Base-by-base conservation (phyloP, 1,140 invertebrate genomes). In the Drosophila trapezifrons region DNA sequence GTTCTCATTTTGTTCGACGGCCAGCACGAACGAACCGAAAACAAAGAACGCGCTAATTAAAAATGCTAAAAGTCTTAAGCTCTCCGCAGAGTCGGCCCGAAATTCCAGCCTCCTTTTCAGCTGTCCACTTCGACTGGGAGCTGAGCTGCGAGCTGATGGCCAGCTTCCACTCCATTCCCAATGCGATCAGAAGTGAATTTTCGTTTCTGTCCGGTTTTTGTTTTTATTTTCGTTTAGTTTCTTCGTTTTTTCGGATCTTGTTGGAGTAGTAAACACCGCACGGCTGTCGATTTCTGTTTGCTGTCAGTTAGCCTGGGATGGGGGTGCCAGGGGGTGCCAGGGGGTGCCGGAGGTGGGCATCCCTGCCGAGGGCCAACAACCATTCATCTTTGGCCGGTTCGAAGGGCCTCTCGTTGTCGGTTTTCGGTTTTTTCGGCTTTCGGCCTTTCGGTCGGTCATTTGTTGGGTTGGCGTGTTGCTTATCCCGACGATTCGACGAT, bases 21-120 rank as follows among this genome's bases (percentile, higher is more conserved):
- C 38, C 69, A 32, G 32, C 70, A 54, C 66, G 63, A 90, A 80
- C 86, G 86, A 90, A 85, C 81, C 79, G 85, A 90, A 90, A 90
- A 90, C 86, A 90, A 90, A 90, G 86, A 74, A 76, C 71, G 86
- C 86, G 86, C 86, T 90, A 90, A 90, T 90, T 90, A 90, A 90
- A 90, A 90, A 90, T 90, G 86, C 81, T 90, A 78, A 89, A 72
- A 84, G 83, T 87, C 80, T 87, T 89, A 84, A 86, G 83, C 83
- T 89, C 58, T 76, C 73, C 38, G 29, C 66, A 45, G 38, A 69
- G 40, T 67, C 74, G 63, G 69, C 55, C 67, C 45, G 52, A 65
- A 87, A 87, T 87, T 89, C 84, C 84, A 87, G 84, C 84, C 84
- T 84, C 80, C 84, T 87, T 87, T 87, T 86, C 83, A 89, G 84